These are phyloP conservation scores for Pantherophis vulpinus DNA, from an alignment of 2,797 vertebrate genomes.

Conservation along the genomic window DNA sequence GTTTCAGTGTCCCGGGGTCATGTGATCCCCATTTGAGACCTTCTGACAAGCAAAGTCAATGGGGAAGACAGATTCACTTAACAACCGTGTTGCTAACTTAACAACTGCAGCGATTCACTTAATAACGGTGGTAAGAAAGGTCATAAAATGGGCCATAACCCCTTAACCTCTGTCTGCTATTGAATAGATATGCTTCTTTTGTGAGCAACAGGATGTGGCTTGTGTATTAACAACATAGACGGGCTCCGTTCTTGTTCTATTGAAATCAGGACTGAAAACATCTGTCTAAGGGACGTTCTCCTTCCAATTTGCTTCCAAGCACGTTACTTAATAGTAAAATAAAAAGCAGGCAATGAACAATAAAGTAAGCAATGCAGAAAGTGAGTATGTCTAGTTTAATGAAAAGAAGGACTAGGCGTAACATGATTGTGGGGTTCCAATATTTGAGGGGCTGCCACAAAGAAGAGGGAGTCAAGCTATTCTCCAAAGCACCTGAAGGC, in stretches of 20 bases:
- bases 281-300: neutral
- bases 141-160: no score
- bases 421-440: rapidly evolving
- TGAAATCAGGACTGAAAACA: neutral
- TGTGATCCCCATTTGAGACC: no score
- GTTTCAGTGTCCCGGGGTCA: no score
- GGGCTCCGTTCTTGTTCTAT: neutral
- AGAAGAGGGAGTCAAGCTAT: neutral
- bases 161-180: no score
- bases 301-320: neutral
- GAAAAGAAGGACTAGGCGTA: neutral
- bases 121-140: no score
- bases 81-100: no score
- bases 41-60: no score
- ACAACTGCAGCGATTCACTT: no score
- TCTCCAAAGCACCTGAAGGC: neutral
- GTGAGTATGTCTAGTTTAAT: neutral
- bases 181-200: neutral
- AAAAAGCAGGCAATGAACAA: neutral
- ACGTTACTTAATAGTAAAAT: neutral
- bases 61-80: no score
- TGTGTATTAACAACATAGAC: neutral
- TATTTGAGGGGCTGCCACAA: rapidly evolving
- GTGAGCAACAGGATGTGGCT: neutral
- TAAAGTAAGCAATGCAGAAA: neutral